Percentiles rank a stretch among this genome's conserved stretches.
Conservation (phyloP, 2,888 invertebrate species). For the Drosophila putrida region DNA sequence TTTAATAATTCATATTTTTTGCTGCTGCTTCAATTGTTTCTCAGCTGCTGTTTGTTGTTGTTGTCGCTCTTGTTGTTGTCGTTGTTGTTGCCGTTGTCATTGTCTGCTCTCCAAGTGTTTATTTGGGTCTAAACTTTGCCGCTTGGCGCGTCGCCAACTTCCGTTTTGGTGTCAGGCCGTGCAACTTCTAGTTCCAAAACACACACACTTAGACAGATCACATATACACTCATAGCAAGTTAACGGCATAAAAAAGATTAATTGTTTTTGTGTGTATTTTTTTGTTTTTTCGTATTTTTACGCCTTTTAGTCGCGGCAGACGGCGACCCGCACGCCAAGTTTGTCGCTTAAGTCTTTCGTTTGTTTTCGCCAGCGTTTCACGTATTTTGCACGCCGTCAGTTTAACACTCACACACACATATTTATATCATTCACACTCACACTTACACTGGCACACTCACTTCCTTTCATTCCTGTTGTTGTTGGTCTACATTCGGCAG, state of each 20-base stretch:
- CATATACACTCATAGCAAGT: slow-evolving; percentile 16
- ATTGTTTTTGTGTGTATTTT: slow-evolving; percentile 36
- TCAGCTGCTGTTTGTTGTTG: slow-evolving; percentile 36
- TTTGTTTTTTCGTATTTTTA: slow-evolving; percentile 48
- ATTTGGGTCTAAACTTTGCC: slow-evolving; percentile 66
- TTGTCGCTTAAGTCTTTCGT: slow-evolving; percentile 74
- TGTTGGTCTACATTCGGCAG: slow-evolving; percentile 51
- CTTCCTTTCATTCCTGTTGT: slow-evolving; percentile 69
- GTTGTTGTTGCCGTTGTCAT: slow-evolving; percentile 29
- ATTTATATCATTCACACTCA: slow-evolving; percentile 16
- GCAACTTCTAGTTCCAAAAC: slow-evolving; percentile 54
- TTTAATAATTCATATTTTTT: slow-evolving; percentile 73
- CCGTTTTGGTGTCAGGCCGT: slow-evolving; percentile 64
- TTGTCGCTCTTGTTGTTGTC: slow-evolving; percentile 24
- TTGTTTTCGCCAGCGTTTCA: slow-evolving; percentile 57
- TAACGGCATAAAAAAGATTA: slow-evolving; percentile 50
- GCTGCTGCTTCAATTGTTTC: slow-evolving; percentile 50
- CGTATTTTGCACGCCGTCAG: slow-evolving; percentile 53
- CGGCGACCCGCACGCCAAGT: slow-evolving; percentile 63
- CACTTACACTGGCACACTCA: slow-evolving; percentile 33
- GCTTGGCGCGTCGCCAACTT: slow-evolving; percentile 68
- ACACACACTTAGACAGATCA: slow-evolving; percentile 1
- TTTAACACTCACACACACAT: slow-evolving; percentile 34
- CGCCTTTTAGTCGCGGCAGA: slow-evolving; percentile 61
- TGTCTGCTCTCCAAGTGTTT: slow-evolving; percentile 60